phyloP scores from a whole-genome alignment of 2,888 invertebrate genomes.

The Nephrocerus scutellatus region DNA sequence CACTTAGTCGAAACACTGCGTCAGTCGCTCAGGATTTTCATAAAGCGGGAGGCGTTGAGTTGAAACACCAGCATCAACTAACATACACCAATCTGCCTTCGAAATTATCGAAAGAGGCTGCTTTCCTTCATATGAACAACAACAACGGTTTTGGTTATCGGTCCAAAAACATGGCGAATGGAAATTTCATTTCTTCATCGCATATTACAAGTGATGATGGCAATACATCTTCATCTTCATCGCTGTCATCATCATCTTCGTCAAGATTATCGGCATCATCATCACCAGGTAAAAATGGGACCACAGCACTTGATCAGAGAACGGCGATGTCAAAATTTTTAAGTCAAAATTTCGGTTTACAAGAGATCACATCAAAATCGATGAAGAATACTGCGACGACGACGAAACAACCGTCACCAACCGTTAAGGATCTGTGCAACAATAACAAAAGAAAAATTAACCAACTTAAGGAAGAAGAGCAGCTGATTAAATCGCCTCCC shows the following conservation, averaged over 20 bases:
- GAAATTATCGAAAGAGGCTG: slow-evolving; percentile 45
- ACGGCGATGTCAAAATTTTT: slow-evolving; percentile 42
- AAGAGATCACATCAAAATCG: slow-evolving; percentile 29
- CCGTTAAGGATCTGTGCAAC: no score
- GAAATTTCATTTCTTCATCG: no score
- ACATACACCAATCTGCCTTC: slow-evolving; percentile 46
- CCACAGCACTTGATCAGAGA: slow-evolving; percentile 29
- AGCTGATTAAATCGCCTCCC: slow-evolving; percentile 49
- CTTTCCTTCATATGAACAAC: slow-evolving; percentile 39
- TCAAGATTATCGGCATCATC: slow-evolving; percentile 16
- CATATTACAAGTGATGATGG: no score
- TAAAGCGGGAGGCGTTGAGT: slow-evolving; percentile 56
- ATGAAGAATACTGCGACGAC: slow-evolving; percentile 27
- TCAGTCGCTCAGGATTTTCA: slow-evolving; percentile 56
- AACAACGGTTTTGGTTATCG: slow-evolving; percentile 29
- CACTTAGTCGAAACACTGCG: slow-evolving; percentile 49
- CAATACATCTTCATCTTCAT: slow-evolving; percentile 38
- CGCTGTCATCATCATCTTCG: slow-evolving; percentile 31
- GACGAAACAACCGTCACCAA: slow-evolving; percentile 32
- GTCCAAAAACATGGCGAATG: slow-evolving; percentile 25
- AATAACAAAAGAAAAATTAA: slow-evolving; percentile 31
- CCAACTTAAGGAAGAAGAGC: slow-evolving; percentile 34
- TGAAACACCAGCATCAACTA: slow-evolving; percentile 48
- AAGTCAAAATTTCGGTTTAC: slow-evolving; percentile 31
- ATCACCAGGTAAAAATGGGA: slow-evolving; percentile 14